phyloP scores from a whole-genome alignment of 2,888 invertebrate species.

The Omphaloscelis lunosa region DNA sequence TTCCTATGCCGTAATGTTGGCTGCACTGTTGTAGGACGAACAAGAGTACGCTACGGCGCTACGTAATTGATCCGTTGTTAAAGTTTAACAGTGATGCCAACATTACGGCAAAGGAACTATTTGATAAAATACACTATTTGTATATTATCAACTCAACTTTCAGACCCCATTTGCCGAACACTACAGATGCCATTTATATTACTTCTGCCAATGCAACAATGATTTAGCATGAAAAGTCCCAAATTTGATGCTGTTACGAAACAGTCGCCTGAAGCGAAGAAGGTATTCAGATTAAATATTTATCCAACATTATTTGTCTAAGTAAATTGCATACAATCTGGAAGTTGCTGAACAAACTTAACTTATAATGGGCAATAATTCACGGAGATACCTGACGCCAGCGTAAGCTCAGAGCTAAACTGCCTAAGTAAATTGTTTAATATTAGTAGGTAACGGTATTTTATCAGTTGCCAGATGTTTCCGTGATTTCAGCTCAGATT shows the following conservation, averaged over 20 bases:
- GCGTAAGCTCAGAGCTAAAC: not conserved
- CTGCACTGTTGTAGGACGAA: too few species aligned
- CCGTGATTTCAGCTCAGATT: not conserved
- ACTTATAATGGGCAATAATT: slow-evolving; percentile 61
- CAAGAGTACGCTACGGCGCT: too few species aligned
- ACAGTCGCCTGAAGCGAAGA: slow-evolving; percentile 40
- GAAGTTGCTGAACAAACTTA: slow-evolving; percentile 47
- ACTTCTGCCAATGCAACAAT: not conserved
- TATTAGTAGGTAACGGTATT: slow-evolving; percentile 11
- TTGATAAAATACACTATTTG: too few species aligned
- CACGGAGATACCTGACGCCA: slow-evolving; percentile 38
- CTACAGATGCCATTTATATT: not conserved
- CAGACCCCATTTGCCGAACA: not conserved
- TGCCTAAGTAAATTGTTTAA: slow-evolving; percentile 16
- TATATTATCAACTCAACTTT: not conserved
- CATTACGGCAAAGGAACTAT: too few species aligned
- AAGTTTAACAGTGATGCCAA: too few species aligned
- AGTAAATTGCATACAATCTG: slow-evolving; percentile 65
- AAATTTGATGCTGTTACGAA: slow-evolving; percentile 13
- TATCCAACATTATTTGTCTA: slow-evolving; percentile 65
- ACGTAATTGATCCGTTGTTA: too few species aligned
- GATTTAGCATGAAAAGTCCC: not conserved
- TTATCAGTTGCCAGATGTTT: not conserved
- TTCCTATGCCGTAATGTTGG: too few species aligned
- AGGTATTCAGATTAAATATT: slow-evolving; percentile 71